Base-by-base conservation (phyloP, 2,113 vertebrate species). In the Tetrao urogallus region DNA sequence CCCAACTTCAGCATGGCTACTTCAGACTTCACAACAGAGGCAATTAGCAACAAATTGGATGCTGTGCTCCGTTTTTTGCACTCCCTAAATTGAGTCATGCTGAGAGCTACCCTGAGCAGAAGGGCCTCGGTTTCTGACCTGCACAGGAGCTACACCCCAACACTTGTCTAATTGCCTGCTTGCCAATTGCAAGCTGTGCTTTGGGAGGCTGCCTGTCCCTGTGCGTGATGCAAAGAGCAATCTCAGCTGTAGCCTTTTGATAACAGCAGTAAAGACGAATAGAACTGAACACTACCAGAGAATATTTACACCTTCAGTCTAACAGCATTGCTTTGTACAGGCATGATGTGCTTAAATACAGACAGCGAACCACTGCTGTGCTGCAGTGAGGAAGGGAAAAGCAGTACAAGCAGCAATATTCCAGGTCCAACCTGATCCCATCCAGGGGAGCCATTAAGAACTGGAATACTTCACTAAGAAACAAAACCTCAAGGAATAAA, bases 401-500 rank as follows among this genome's bases (percentile, higher is more conserved):
- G 10, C 45, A 72, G 75, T 60, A 70, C 8, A 28, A n/a, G 28
- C 0, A 66, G n/a, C 58, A 22, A 3, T 10, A 36, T 36, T 58
- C 61, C 66, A 40, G 32, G 70, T 66, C 66, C 82, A 86, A 42
- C 30, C 56, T 36, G 42, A 43, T 40, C 47, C 58, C 70, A 27
- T 36, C 10, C 71, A 71, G 42, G 87, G 60, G 60, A 90, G 57
- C 66, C 74, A 19, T 58, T 77, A 90, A 73, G 70, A 77, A 3
- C 72, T 73, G 65, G 83, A 89, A 94, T 71, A 65, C 47, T 84
- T 86, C 52, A 52, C 1, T 38, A 88, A 86, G 47, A 32, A 82
- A 73, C 74, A 52, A 91, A 93, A 82, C 80, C 47, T 88, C 79
- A 86, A 94, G 95, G 82, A 94, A 84, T 76, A 92, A 77, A 58